Percentiles rank a stretch among this genome's conserved stretches.
Evolutionary conservation across 92 coral and sea anemone species (phyloP).

Genomic region (Epizoanthus scotinus): DNA sequence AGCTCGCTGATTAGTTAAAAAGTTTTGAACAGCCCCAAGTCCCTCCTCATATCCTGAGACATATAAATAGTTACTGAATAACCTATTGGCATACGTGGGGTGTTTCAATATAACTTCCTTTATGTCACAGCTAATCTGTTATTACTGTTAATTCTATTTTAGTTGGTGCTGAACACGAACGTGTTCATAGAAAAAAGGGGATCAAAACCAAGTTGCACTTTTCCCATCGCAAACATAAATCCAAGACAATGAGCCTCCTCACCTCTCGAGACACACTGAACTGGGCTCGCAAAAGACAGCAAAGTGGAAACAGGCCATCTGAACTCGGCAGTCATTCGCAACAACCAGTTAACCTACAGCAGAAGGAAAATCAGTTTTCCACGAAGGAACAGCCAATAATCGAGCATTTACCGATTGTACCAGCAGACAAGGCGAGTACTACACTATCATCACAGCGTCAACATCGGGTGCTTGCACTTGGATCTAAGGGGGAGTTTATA

Average conservation of each 20-base stretch:
- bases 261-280: background rate
- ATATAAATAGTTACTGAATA: too few relatives aligned
- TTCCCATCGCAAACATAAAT: slow-evolving; percentile 10
- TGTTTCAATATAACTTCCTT: too few relatives aligned
- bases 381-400: background rate
- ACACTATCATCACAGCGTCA: background rate
- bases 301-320: background rate
- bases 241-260: background rate
- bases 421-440: background rate
- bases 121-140: too few relatives aligned
- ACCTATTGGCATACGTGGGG: too few relatives aligned
- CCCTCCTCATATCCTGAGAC: too few relatives aligned
- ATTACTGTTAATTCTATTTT: background rate
- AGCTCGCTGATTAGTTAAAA: too few relatives aligned
- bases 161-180: slow-evolving; percentile 30
- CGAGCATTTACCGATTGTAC: background rate
- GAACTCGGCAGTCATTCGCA: background rate
- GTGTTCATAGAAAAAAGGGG: slow-evolving; percentile 9
- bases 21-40: too few relatives aligned
- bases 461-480: background rate
- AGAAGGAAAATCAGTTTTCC: background rate
- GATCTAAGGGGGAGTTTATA: background rate
- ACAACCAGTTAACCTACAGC: background rate
- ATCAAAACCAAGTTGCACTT: background rate
- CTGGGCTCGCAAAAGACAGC: slow-evolving; percentile 31